Percentiles rank a stretch among this genome's conserved stretches.
phyloP scores from a whole-genome alignment of 2,113 vertebrate species.

The Pachyramphus minor region DNA sequence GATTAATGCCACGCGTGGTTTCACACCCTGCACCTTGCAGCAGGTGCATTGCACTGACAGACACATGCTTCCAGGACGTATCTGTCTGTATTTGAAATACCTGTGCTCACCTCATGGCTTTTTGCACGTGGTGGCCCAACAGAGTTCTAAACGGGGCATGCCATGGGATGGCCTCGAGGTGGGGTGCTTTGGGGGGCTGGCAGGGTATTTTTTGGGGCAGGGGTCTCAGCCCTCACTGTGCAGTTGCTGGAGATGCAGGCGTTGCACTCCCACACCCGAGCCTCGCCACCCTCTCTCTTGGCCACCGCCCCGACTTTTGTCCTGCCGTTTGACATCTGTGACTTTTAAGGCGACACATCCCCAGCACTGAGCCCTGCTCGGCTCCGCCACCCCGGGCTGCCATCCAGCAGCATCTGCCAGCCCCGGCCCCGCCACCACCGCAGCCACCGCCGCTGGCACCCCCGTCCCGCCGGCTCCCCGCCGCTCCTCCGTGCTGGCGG shows the following conservation, averaged over 20 bases:
- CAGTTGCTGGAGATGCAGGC: accelerated
- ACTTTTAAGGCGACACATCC: background rate
- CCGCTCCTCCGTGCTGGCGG: constrained; percentile 63
- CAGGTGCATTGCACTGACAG: accelerated
- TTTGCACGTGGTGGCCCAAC: accelerated
- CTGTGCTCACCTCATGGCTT: accelerated
- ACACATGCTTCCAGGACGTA: accelerated
- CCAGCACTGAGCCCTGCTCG: background rate
- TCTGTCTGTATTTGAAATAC: background rate
- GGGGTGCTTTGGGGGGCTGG: background rate
- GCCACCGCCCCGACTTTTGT: constrained; percentile 4
- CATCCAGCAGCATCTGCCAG: constrained; percentile 25
- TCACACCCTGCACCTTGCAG: background rate
- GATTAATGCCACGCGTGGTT: accelerated
- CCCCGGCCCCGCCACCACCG: background rate
- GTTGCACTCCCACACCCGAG: accelerated
- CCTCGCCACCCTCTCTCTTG: background rate
- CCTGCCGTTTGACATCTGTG: constrained; percentile 39
- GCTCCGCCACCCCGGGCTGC: background rate
- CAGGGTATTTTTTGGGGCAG: accelerated
- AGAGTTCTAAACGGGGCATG: accelerated
- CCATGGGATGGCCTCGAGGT: accelerated
- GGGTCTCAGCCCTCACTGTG: accelerated
- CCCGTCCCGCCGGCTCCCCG: constrained; percentile 57
- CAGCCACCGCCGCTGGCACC: background rate